Evolutionary conservation across 2,113 vertebrate genomes (phyloP).

Genomic region (Tamias sibiricus): DNA sequence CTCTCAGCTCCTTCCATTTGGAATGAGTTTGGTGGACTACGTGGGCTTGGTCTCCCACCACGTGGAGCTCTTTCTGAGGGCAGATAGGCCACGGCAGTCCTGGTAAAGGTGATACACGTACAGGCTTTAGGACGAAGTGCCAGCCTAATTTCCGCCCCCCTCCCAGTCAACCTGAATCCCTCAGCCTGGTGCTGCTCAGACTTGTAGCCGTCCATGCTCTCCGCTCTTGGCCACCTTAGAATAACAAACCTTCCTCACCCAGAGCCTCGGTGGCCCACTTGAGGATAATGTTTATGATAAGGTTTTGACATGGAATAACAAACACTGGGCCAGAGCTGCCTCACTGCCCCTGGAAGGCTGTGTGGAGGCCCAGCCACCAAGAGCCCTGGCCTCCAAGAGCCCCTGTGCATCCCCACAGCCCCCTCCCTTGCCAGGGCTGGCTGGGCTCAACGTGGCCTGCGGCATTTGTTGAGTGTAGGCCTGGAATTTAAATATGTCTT

Average conservation of each 20-base stretch:
- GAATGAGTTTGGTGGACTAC: neutral
- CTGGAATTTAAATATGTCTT: conserved; percentile 60
- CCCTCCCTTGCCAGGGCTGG: neutral
- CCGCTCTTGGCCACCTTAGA: conserved; percentile 51
- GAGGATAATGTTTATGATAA: conserved; percentile 81
- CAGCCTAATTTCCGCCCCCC: neutral
- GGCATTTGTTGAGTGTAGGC: conserved; percentile 23
- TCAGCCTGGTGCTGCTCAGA: neutral
- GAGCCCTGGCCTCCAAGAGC: neutral
- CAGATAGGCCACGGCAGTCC: neutral
- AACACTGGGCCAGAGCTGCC: conserved; percentile 45
- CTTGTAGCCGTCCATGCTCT: neutral
- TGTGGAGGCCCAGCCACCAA: neutral
- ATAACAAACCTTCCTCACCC: conserved; percentile 65
- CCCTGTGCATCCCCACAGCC: neutral
- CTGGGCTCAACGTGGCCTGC: neutral
- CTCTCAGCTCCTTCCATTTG: neutral
- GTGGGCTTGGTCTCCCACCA: neutral
- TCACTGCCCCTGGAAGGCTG: neutral
- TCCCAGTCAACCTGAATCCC: neutral
- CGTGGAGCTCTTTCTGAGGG: neutral
- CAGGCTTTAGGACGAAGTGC: neutral
- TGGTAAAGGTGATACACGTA: neutral
- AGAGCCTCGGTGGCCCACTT: conserved; percentile 54
- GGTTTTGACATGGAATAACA: conserved; percentile 81